Percentiles rank a stretch among this genome's conserved stretches.
These are phyloP conservation scores for Phaethon lepturus DNA, from an alignment of 2,113 vertebrate species.

Conservation along the genomic window DNA sequence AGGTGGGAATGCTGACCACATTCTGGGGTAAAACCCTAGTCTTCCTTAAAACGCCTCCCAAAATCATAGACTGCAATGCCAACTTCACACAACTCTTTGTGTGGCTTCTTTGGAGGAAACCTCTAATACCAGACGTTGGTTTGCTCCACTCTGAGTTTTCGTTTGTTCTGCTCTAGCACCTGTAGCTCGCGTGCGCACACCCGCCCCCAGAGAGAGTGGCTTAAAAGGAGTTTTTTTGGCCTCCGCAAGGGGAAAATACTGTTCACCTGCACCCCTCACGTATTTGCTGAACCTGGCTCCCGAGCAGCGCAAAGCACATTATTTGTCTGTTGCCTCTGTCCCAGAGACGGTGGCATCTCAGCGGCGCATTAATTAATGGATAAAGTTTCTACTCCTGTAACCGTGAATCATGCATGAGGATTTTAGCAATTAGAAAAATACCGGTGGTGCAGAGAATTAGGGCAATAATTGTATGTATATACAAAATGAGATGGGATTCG, in stretches of 20 bases:
- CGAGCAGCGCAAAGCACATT: not conserved
- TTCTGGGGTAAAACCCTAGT: not conserved
- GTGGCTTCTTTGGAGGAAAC: not conserved
- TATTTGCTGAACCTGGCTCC: not conserved
- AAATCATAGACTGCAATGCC: not conserved
- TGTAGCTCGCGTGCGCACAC: not conserved
- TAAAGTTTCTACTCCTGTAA: not conserved
- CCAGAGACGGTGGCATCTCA: not conserved
- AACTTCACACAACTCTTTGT: not conserved
- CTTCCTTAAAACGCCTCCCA: not conserved
- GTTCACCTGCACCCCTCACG: too few relatives aligned
- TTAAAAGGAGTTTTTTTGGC: not conserved
- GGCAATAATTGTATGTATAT: not conserved
- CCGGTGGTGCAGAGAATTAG: not conserved
- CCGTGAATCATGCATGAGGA: fast-evolving
- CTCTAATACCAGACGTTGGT: not conserved
- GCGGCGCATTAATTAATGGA: not conserved
- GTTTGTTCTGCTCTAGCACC: not conserved
- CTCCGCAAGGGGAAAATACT: not conserved
- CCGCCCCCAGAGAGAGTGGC: not conserved
- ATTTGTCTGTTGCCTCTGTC: not conserved
- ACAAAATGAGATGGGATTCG: not conserved
- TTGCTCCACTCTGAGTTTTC: not conserved
- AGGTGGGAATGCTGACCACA: not conserved
- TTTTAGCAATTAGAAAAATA: not conserved